A percentile compares a stretch with the other conserved stretches of the same genome.
phyloP scores from a whole-genome alignment of 2,888 invertebrate species.

The Terebella lapidaria region DNA sequence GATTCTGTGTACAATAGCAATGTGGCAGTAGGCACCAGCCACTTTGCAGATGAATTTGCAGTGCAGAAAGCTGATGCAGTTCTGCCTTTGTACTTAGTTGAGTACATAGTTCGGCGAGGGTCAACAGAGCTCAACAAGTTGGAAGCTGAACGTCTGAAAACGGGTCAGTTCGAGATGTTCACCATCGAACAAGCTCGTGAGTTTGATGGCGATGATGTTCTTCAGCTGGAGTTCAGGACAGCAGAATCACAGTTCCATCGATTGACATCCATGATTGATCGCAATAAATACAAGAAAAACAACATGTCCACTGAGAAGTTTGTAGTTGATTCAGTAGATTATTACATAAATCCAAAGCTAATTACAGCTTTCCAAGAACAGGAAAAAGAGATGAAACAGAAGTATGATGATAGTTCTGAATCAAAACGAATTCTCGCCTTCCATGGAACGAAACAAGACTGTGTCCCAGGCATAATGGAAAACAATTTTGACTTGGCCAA shows the following conservation, averaged over 20 bases:
- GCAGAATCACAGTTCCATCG: not conserved
- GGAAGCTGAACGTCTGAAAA: not conserved
- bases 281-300: not conserved
- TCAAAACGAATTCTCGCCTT: conserved; percentile 15
- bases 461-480: conserved; percentile 12
- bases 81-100: not conserved
- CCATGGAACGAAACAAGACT: conserved; percentile 18
- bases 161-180: not conserved
- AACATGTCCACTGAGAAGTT: not conserved
- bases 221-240: not conserved
- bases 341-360: conserved; percentile 16
- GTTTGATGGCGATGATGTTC: not conserved
- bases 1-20: not conserved
- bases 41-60: not conserved
- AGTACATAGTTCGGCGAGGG: not conserved
- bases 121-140: not conserved
- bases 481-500: conserved; percentile 12
- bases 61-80: not conserved
- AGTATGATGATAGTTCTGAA: not conserved
- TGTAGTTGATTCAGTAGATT: conserved; percentile 8
- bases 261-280: not conserved
- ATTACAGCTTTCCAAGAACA: conserved; percentile 7
- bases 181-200: not conserved
- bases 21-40: not conserved
- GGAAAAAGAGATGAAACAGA: conserved; percentile 4